Evolutionary conservation across 2,113 vertebrate genomes (phyloP), one percentile per base, ranked within the genome.

Genomic region (Lipophrys pholis): DNA sequence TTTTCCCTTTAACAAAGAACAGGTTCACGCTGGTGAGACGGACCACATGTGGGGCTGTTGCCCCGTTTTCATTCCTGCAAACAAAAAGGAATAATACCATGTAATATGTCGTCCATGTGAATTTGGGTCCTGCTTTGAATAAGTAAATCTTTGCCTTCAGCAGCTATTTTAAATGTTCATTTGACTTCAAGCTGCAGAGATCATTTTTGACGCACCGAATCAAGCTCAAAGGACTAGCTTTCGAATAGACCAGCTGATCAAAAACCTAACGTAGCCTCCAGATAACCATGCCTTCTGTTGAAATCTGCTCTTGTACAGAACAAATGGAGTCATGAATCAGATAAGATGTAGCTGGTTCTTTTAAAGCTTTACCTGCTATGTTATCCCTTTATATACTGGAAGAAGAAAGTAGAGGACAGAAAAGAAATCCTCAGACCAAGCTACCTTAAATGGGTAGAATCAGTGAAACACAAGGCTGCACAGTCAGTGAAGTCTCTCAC

Each of bases 401-500:
- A 30, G 39, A 68, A 59, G 12, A 60, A 52, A 42, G 45, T 6
- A 64, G 43, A 39, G 6, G 51, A 38, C 60, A 76, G 74, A 56
- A 64, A 30, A 15, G 64, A 65, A 80, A 49, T 30, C 36, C 39
- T 50, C 8, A 15, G 52, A 61, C 36, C 16, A 46, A 55, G 65
- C 21, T 55, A 39, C 80, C 73, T 76, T 88, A 81, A 85, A 85
- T 78, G 81, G 78, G 61, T 78, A 63, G 66, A 84, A 59, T 59
- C 39, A 36, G 30, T 35, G 42, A 50, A 49, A 56, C 6, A 15
- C 30, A 51, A 42, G 56, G 10, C 41, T 67, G 39, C 72, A 52
- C 49, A 56, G 53, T 12, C 68, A 39, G 48, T 52, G 8, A 48
- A 0, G 16, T 70, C 43, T 48, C 35, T 60, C 48, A 40, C 15